Evolutionary conservation across 1,140 invertebrate species (phyloP), one percentile per base, ranked within the genome.

Genomic region (Teleopsis dalmanni): DNA sequence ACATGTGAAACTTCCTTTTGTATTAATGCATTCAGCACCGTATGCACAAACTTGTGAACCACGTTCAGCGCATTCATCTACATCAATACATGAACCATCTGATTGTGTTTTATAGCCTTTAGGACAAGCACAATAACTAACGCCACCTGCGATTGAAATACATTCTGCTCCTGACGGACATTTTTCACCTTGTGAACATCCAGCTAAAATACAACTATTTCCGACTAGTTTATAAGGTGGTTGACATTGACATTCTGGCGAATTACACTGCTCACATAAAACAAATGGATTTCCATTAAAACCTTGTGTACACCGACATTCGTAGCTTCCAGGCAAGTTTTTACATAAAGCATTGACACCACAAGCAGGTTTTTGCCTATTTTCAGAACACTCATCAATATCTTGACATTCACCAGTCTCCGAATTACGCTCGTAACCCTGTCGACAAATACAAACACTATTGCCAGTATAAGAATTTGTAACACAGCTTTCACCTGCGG

Each of bases 251-350:
- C 90, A 92, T 57, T 85, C 84, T 4, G 87, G 80, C 29, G 81
- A 87, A 62, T 81, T 84, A 60, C 88, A 92, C 72, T 88, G 80
- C 80, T 91, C 83, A 69, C 89, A 94, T 51, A 84, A 74, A 13
- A 81, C 78, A 62, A 88, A 92, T 7, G 89, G 88, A 73, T 92
- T 91, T n/a, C 89, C 89, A 58, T 86, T 86, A 59, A 86, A 91
- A 8, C 87, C 87, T 26, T 81, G 73, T 1, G 89, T 87, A 62
- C 91, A 95, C 57, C 88, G 86, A 60, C 91, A 95, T 71, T 92
- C 89, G 62, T 93, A 95, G 60, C 88, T 91, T n/a, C 91, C 91
- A 0, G 90, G 90, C 33, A 93, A 71, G 72, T 95, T 95, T 72
- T 91, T 92, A 63, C 91, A 95, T 35, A 92, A 80, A 3, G 90